Conservation (phyloP, 1,140 invertebrate genomes). For the Heliothis subflexa region DNA sequence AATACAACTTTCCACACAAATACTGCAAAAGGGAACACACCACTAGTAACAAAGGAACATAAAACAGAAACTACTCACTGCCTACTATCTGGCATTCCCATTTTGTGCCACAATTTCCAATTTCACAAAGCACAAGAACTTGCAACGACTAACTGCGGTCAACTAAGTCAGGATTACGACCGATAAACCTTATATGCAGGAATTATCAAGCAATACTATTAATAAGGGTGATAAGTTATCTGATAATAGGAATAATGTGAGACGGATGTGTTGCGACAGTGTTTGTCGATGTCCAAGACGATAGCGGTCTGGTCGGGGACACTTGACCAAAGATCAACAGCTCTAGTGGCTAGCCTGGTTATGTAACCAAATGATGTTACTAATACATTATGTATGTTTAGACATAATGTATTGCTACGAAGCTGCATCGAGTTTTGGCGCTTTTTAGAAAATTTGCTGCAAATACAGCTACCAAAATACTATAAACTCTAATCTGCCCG, state of each 20-base stretch:
- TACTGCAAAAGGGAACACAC: constrained; percentile 7
- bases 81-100: constrained; percentile 9
- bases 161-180: constrained; percentile 38
- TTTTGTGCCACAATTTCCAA: constrained; percentile 4
- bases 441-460: too few relatives aligned
- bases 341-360: neutral
- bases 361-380: constrained; percentile 15
- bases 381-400: too few relatives aligned
- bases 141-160: constrained; percentile 23
- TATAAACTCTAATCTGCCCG: too few relatives aligned
- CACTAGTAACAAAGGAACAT: constrained; percentile 12
- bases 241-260: constrained; percentile 40
- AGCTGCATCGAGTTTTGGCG: too few relatives aligned
- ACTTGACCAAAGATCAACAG: constrained; percentile 33
- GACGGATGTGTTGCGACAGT: constrained; percentile 36
- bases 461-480: too few relatives aligned
- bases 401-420: too few relatives aligned
- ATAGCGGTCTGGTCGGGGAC: constrained; percentile 17
- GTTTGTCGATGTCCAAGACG: constrained; percentile 27
- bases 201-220: constrained; percentile 40
- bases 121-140: constrained; percentile 25
- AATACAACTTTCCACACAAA: neutral
- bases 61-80: constrained; percentile 21
- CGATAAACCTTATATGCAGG: constrained; percentile 40
- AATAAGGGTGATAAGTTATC: constrained; percentile 40